Percentiles rank a stretch among this genome's conserved stretches.
Conservation (phyloP, 2,797 vertebrate species). For the Thamnophis elegans region DNA sequence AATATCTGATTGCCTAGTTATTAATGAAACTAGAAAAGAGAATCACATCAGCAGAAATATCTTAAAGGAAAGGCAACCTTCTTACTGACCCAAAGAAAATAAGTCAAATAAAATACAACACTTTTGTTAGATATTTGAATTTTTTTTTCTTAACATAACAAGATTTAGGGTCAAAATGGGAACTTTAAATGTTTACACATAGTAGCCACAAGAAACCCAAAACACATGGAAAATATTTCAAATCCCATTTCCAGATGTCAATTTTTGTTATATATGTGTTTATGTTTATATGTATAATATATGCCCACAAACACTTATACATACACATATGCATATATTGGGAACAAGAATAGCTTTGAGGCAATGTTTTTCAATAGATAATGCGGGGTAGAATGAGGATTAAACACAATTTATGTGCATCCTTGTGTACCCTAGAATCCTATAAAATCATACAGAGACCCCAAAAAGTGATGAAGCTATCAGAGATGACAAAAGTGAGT, state of each 20-base stretch:
- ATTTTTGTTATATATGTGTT: background rate
- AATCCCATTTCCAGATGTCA: too few species aligned
- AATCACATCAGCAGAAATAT: background rate
- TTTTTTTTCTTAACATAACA: background rate
- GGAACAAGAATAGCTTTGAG: too few species aligned
- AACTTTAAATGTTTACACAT: background rate
- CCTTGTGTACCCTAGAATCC: background rate
- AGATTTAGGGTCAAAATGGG: background rate
- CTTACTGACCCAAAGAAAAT: background rate
- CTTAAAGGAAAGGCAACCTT: background rate
- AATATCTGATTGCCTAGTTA: background rate
- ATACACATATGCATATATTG: background rate
- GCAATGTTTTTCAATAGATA: background rate
- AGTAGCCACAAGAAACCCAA: background rate
- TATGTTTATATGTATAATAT: background rate
- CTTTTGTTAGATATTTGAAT: background rate
- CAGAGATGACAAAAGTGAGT: background rate
- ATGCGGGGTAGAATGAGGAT: background rate
- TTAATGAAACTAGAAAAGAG: conserved; percentile 23
- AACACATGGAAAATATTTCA: background rate
- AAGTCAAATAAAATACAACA: background rate
- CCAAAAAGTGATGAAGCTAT: background rate
- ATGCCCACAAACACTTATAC: background rate
- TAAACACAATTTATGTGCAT: background rate
- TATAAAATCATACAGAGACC: background rate